Percentiles rank a stretch among this genome's conserved stretches.
Evolutionary conservation across 1,140 invertebrate genomes (phyloP).

Genomic region (Drosophila rufa): DNA sequence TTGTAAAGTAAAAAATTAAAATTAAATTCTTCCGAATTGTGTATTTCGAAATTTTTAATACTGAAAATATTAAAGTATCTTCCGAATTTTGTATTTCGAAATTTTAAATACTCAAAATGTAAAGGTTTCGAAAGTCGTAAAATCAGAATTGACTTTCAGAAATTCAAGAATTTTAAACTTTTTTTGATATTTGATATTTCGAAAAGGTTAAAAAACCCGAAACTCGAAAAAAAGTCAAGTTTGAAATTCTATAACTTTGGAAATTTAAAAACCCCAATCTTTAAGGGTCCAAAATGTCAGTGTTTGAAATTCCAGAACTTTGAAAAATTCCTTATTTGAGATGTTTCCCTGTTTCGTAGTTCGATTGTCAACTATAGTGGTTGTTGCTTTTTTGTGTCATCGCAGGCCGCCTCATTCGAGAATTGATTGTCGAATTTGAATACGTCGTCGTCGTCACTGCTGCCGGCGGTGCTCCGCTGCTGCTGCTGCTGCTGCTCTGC

Average conservation of each 20-base stretch:
- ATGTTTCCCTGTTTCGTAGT: conserved; percentile 53
- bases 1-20: no score
- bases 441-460: conserved; percentile 53
- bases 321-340: conserved; percentile 3
- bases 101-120: not conserved
- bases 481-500: conserved; percentile 14
- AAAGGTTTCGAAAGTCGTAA: not conserved
- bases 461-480: conserved; percentile 36
- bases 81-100: no score
- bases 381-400: conserved; percentile 74
- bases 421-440: conserved; percentile 83
- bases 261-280: no score
- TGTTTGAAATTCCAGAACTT: not conserved
- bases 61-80: not conserved
- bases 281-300: no score
- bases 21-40: no score
- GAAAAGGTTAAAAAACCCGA: no score
- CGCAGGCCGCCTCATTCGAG: conserved; percentile 62
- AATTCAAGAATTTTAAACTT: no score
- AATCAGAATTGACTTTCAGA: not conserved
- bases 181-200: no score
- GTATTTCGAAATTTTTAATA: not conserved
- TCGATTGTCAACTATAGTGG: conserved; percentile 73
- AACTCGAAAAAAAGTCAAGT: no score
- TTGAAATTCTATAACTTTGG: not conserved